A percentile compares a stretch with the other conserved stretches of the same genome.
Conservation (phyloP, 2,797 vertebrate genomes). For the Pseudochirops cupreus region DNA sequence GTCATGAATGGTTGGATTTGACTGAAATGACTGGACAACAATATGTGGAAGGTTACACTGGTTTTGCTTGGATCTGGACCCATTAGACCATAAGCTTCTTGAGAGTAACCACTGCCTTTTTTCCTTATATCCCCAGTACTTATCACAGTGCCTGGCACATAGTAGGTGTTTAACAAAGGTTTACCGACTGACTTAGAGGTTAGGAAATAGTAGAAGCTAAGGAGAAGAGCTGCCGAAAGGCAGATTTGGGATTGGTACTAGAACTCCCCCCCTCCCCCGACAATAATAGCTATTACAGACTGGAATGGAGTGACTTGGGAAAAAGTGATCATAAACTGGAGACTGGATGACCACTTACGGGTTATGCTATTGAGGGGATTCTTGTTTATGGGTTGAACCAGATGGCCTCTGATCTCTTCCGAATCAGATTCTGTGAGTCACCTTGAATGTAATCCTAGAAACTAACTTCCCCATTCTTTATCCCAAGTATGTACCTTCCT, state of each 20-base stretch:
- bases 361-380: background rate
- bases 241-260: background rate
- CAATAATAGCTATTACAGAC: background rate
- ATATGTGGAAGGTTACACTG: background rate
- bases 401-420: background rate
- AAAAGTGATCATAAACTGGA: background rate
- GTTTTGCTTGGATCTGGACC: background rate
- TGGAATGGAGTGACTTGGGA: background rate
- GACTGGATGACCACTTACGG: background rate
- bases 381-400: background rate
- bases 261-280: background rate
- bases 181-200: background rate
- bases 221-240: background rate
- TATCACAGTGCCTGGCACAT: background rate
- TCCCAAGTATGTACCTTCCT: background rate
- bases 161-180: background rate
- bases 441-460: background rate
- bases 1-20: too few relatives aligned
- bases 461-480: background rate
- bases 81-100: background rate
- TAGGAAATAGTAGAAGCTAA: background rate
- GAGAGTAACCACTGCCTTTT: background rate
- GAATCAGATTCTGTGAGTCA: background rate
- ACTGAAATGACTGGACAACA: background rate
- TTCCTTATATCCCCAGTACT: background rate